Evolutionary conservation across 2,113 vertebrate genomes (phyloP).

Genomic region (Tragelaphus scriptus): DNA sequence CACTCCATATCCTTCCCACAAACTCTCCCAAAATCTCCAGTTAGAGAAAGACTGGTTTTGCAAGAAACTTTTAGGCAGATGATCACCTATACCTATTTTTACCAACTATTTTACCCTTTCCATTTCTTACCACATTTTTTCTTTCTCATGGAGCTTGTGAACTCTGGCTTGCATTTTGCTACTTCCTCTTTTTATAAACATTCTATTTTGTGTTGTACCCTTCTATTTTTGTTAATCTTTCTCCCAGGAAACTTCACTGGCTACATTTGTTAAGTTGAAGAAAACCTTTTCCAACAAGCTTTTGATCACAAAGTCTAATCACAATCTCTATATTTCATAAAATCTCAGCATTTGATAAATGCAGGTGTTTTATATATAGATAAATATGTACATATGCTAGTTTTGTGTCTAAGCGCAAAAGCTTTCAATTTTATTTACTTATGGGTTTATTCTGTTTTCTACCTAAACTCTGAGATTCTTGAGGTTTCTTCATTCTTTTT

Average conservation of each 20-base stretch:
- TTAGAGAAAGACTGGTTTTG: background rate
- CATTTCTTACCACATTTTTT: background rate
- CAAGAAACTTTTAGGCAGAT: background rate
- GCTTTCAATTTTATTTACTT: background rate
- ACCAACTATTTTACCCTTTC: background rate
- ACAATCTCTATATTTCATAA: background rate
- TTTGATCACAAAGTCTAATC: background rate
- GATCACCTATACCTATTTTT: background rate
- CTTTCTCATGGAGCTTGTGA: background rate
- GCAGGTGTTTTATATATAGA: background rate
- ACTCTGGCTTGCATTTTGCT: background rate
- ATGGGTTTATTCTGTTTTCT: background rate
- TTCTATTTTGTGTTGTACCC: background rate
- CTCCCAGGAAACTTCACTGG: background rate
- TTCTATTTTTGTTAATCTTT: background rate
- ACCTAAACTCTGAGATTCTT: background rate
- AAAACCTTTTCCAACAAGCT: background rate
- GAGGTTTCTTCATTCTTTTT: background rate
- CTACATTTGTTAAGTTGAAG: background rate
- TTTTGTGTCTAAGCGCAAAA: background rate
- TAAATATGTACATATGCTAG: background rate
- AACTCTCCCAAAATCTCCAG: background rate
- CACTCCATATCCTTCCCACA: background rate
- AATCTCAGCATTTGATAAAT: background rate
- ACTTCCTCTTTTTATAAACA: background rate